Evolutionary conservation across 2,797 vertebrate genomes (phyloP).

Genomic region (Arnoldichthys spilopterus): DNA sequence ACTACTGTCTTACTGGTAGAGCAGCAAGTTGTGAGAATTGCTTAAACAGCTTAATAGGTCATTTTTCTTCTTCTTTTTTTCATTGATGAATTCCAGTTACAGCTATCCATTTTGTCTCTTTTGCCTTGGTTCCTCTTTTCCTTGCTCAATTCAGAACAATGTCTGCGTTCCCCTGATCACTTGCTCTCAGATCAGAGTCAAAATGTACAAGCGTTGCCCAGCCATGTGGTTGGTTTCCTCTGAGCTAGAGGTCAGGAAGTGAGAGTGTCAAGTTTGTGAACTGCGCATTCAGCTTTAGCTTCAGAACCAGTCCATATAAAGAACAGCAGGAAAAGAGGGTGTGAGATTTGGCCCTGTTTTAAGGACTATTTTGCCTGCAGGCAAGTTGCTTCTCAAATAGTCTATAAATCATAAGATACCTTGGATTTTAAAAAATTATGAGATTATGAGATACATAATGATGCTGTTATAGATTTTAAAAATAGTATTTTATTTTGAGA

Average conservation of each 20-base stretch:
- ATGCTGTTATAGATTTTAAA: too few species aligned
- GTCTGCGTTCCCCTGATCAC: slow-evolving; percentile 39
- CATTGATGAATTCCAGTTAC: slow-evolving; percentile 10
- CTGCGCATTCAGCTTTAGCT: neutral
- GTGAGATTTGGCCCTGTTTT: neutral
- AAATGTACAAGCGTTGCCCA: slow-evolving; percentile 26
- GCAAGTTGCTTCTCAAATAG: neutral
- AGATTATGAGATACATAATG: too few species aligned
- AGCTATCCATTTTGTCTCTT: slow-evolving; percentile 16
- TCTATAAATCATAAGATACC: too few species aligned
- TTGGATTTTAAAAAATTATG: too few species aligned
- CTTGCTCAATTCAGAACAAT: neutral
- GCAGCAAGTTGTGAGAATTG: slow-evolving; percentile 14
- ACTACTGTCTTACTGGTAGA: slow-evolving; percentile 16
- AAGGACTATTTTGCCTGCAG: neutral
- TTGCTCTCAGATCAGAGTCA: slow-evolving; percentile 13
- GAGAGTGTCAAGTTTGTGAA: slow-evolving; percentile 25
- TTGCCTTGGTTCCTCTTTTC: slow-evolving; percentile 25
- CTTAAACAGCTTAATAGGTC: slow-evolving; percentile 14
- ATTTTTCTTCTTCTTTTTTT: slow-evolving; percentile 11
- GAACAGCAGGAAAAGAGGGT: slow-evolving; percentile 3
- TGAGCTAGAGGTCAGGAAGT: slow-evolving; percentile 49
- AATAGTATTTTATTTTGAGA: too few species aligned
- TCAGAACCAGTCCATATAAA: neutral
- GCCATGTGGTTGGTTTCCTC: slow-evolving; percentile 42